These are phyloP conservation scores for Danio choprae DNA, from an alignment of 2,797 vertebrate species.

Conservation along the genomic window DNA sequence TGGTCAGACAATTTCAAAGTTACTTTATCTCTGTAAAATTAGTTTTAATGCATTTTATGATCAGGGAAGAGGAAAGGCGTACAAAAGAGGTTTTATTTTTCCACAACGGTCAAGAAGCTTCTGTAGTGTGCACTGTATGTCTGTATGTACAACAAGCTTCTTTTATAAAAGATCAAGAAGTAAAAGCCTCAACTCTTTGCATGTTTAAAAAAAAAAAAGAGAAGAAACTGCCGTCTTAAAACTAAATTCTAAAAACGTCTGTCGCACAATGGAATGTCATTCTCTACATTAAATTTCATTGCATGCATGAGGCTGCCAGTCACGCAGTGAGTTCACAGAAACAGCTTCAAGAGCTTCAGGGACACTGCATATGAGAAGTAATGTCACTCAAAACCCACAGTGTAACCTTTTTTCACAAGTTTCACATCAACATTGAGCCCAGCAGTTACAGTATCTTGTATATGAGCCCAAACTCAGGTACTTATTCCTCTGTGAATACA, in stretches of 20 bases:
- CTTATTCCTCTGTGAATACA: neutral
- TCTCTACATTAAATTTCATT: neutral
- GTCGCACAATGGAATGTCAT: neutral
- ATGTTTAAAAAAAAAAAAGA: too few species aligned
- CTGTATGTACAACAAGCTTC: too few species aligned
- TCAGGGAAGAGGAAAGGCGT: neutral
- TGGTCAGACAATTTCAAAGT: neutral
- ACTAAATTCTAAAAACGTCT: neutral
- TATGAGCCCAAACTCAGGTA: neutral
- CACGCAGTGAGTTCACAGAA: neutral
- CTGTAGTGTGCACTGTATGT: neutral
- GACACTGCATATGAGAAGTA: neutral
- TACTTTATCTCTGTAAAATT: too few species aligned
- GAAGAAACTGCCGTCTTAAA: neutral
- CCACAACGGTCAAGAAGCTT: neutral
- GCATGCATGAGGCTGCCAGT: conserved; percentile 8
- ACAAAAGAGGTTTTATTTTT: neutral
- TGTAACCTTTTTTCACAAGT: neutral
- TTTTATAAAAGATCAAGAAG: too few species aligned
- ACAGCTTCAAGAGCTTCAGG: neutral
- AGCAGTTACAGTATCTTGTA: neutral
- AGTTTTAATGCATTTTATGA: neutral
- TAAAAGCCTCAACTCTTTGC: neutral
- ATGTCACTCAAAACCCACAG: neutral
- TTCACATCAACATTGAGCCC: conserved; percentile 2